Base-by-base conservation (phyloP, 2,888 invertebrate genomes). In the Andricus curvator region DNA sequence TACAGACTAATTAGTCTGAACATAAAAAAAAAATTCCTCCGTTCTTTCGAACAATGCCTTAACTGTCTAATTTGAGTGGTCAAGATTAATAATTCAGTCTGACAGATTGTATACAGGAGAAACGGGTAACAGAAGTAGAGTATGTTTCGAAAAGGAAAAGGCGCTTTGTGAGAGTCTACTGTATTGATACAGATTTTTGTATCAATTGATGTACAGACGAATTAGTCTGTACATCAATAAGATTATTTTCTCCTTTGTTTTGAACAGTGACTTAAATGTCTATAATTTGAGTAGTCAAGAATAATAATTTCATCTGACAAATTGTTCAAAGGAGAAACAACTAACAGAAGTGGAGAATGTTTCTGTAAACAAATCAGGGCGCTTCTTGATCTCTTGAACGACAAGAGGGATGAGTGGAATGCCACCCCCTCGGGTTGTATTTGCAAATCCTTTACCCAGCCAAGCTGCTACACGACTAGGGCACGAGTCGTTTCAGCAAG, bases 391-490 rank as follows among this genome's bases (percentile, higher is more conserved):
- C 74, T 37, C 56, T 74, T 74, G 74, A 51, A 74, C 6, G 33
- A 74, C 29, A 77, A 44, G 64, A 64, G 65, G 64, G 29, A 25
- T 60, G 33, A 77, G 64, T 65, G 65, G 65, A 64, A 41, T 37
- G 77, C 25, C 11, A 64, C 22, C n/a, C 48, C 33, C 79, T 48
- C 64, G 13, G 77, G 81, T 70, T 84, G 81, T 85, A 83, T 84
- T 84, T 84, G 84, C 85, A 79, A 85, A 85, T 86, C 82, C 86
- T 83, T 84, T 78, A 78, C 68, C 78, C 80, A 74, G 62, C 33
- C 68, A 77, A 64, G n/a, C 78, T 78, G 76, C 65, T 80, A 66
- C 68, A 77, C 66, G 66, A 80, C 80, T 76, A 82, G 77, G 81
- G 80, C 82, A 81, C 33, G 51, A 70, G 70, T 51, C 70, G 33